Evolutionary conservation across 2,797 vertebrate species (phyloP).

Genomic region (Setipinna tenuifilis): DNA sequence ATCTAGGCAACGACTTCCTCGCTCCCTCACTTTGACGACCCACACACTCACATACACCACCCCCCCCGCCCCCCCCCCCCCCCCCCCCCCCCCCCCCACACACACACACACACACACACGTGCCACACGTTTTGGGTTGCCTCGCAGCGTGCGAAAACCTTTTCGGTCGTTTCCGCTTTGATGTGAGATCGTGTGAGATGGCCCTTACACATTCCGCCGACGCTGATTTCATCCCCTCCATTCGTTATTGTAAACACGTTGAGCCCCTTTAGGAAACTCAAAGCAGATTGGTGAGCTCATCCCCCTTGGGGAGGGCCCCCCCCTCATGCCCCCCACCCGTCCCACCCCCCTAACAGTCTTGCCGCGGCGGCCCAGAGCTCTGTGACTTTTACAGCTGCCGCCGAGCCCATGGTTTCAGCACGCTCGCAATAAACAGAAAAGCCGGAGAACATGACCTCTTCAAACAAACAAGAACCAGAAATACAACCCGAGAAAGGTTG

Average conservation of each 20-base stretch:
- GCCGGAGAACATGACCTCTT: conserved; percentile 1
- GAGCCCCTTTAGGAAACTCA: conserved; percentile 40
- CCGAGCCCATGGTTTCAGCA: not conserved
- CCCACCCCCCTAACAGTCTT: not conserved
- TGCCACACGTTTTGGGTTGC: not conserved
- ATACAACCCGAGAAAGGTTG: not conserved
- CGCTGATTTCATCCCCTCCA: conserved; percentile 38
- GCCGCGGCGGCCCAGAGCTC: not conserved
- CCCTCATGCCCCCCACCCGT: no score
- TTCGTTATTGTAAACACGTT: conserved; percentile 41
- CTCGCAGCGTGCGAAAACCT: not conserved
- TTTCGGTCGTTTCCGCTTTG: conserved; percentile 2
- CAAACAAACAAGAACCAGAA: conserved; percentile 22
- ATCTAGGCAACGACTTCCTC: not conserved
- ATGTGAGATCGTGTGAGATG: conserved; percentile 17
- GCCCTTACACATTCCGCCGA: conserved; percentile 24
- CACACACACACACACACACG: no score
- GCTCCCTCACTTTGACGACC: not conserved
- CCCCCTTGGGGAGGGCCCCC: not conserved
- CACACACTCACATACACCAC: not conserved
- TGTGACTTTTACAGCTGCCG: conserved; percentile 19
- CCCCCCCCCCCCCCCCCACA: no score
- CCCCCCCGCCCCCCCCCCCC: no score
- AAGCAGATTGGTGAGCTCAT: conserved; percentile 46
- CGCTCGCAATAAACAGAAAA: conserved; percentile 2